Evolutionary conservation across 2,113 vertebrate genomes (phyloP), one percentile per base, ranked within the genome.

Genomic region (Paralichthys olivaceus): DNA sequence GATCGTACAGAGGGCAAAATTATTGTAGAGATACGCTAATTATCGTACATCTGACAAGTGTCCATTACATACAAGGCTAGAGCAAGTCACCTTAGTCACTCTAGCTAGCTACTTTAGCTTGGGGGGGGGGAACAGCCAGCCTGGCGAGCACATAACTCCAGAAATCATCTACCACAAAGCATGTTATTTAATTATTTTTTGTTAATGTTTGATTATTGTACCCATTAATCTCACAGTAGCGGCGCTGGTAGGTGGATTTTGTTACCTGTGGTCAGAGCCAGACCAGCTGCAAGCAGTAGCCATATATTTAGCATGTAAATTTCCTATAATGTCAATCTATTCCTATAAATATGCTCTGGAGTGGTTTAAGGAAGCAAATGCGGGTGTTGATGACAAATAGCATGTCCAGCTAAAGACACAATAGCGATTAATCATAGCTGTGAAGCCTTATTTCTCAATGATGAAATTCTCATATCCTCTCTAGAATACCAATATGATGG

Each of bases 401-500:
- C 69, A 47, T 25, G 28, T 66, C 29, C 3, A 29, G 5, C 22
- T 53, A 14, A 67, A 67, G n/a, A 60, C 8, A 22, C 53, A 29
- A 37, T 5, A 54, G 17, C 4, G 25, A 60, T 74, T 65, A 73
- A 29, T 66, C 37, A 57, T 6, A 61, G 26, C 56, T 12, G 4
- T 34, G 23, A 7, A 26, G 23, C 4, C 25, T 67, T 5, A 28
- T 78, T 72, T 68, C 3, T 68, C 53, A 4, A 58, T 19, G 8
- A 34, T 37, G 49, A 25, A 60, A 76, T 17, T 19, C 25, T 37
- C 1, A 17, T 29, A 3, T 59, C 45, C 15, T 43, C 23, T 53
- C 28, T 53, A 9, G 45, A 75, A 66, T 13, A 47, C 6, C 8
- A 29, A 53, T 72, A 54, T 56, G 61, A 68, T 53, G 65, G 58